Percentiles rank a stretch among this genome's conserved stretches.
Evolutionary conservation across 2,113 vertebrate genomes (phyloP).

Genomic region (Eidolon helvum): DNA sequence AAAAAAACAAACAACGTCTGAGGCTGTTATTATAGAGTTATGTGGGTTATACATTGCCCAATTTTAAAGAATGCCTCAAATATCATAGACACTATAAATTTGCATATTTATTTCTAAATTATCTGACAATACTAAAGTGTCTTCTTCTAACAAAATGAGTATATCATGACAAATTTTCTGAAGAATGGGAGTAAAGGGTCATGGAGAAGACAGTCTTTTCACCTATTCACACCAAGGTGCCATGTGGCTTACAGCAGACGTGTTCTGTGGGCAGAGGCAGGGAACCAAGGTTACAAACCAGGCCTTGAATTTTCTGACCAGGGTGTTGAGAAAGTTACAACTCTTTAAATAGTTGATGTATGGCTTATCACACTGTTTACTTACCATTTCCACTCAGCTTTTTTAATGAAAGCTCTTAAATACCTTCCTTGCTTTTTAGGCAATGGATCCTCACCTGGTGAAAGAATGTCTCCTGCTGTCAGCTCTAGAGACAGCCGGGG

Average conservation of each 20-base stretch:
- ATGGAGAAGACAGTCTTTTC: not conserved
- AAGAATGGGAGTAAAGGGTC: not conserved
- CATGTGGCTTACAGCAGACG: not conserved
- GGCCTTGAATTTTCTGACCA: slow-evolving; percentile 44
- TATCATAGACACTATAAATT: not conserved
- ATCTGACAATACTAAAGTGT: not conserved
- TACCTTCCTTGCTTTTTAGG: not conserved
- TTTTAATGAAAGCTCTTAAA: not conserved
- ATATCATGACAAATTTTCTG: not conserved
- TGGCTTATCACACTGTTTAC: slow-evolving; percentile 14
- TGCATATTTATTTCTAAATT: not conserved
- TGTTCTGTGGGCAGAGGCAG: not conserved
- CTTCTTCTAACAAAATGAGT: not conserved
- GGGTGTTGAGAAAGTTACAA: not conserved
- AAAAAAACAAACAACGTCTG: not conserved
- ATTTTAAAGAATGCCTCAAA: not conserved
- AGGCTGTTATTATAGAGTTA: not conserved
- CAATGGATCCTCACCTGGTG: not conserved
- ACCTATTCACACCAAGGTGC: not conserved
- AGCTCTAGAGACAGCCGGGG: not conserved
- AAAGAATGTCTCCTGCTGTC: not conserved
- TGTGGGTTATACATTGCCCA: not conserved
- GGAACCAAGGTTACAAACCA: slow-evolving; percentile 46
- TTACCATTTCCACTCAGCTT: not conserved
- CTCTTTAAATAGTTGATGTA: slow-evolving; percentile 70